Conservation (phyloP, 2,113 vertebrate species). For the Thalassoma bifasciatum region DNA sequence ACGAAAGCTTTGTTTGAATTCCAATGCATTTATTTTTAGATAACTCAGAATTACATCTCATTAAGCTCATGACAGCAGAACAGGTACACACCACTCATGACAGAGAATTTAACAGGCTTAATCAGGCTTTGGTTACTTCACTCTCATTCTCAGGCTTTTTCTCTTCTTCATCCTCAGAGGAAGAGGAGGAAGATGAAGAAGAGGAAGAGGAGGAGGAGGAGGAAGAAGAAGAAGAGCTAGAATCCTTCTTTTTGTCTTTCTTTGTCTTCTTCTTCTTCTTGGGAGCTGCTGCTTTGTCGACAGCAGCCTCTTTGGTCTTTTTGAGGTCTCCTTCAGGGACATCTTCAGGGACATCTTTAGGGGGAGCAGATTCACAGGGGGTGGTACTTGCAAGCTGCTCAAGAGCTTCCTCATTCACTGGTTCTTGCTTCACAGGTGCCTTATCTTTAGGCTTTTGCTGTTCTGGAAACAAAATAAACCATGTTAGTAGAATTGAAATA, state of each 20-base stretch:
- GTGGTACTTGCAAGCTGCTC: conserved; percentile 8
- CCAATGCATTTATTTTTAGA: conserved; percentile 44
- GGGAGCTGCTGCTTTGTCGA: not conserved
- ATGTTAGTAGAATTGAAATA: not conserved
- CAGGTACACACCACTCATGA: not conserved
- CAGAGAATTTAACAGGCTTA: not conserved
- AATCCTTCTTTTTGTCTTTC: conserved; percentile 32
- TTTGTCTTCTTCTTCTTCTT: conserved; percentile 7
- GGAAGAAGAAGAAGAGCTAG: conserved; percentile 43
- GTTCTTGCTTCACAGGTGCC: not conserved
- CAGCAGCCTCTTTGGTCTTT: not conserved
- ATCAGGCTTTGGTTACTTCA: conserved; percentile 18
- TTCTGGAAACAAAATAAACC: conserved; percentile 14
- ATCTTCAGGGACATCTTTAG: not conserved
- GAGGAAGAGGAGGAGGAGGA: conserved; percentile 12
- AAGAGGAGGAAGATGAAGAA: not conserved
- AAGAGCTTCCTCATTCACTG: not conserved
- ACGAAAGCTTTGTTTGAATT: rapidly evolving
- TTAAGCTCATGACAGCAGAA: not conserved
- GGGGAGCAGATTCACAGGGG: not conserved
- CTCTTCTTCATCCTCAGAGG: conserved; percentile 54
- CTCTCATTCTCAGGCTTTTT: conserved; percentile 4
- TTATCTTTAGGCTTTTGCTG: not conserved
- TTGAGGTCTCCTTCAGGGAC: not conserved
- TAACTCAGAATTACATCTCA: not conserved